These are phyloP conservation scores for Seriola rivoliana DNA, from an alignment of 2,113 vertebrate species.

Conservation along the genomic window DNA sequence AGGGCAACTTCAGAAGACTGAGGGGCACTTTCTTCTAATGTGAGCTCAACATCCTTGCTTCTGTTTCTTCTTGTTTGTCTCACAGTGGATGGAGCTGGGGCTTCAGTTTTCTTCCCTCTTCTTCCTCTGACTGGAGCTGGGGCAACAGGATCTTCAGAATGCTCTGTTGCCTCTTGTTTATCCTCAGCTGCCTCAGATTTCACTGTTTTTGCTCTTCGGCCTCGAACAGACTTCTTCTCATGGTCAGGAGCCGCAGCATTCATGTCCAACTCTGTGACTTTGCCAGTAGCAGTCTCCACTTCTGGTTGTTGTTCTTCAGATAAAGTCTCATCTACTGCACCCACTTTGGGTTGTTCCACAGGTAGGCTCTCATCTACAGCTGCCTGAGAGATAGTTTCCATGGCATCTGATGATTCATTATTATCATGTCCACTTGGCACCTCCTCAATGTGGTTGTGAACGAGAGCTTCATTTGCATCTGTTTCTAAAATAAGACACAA, in stretches of 20 bases:
- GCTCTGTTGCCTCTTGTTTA: conserved; percentile 4
- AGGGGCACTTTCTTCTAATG: conserved; percentile 1
- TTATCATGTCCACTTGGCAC: not conserved
- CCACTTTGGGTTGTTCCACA: not conserved
- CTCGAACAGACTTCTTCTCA: conserved; percentile 38
- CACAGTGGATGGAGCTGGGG: conserved; percentile 33
- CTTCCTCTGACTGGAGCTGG: conserved; percentile 66
- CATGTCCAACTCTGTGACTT: conserved; percentile 3
- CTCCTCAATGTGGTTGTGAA: not conserved
- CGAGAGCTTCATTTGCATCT: not conserved
- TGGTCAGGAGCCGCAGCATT: too few relatives aligned
- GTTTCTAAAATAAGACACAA: conserved; percentile 7
- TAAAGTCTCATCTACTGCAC: not conserved
- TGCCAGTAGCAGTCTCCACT: not conserved
- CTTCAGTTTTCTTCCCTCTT: conserved; percentile 68
- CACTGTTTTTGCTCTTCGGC: conserved; percentile 33
- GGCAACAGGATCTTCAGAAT: conserved; percentile 19
- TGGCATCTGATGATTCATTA: not conserved
- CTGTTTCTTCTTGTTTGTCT: conserved; percentile 64
- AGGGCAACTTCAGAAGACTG: conserved; percentile 7
- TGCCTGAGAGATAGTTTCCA: not conserved
- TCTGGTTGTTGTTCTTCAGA: conserved; percentile 10
- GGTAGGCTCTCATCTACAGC: not conserved
- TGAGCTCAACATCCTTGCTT: not conserved
- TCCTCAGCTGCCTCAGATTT: conserved; percentile 17